Base-by-base conservation (phyloP, 2,797 vertebrate species). In the Ctenopoma multispine region DNA sequence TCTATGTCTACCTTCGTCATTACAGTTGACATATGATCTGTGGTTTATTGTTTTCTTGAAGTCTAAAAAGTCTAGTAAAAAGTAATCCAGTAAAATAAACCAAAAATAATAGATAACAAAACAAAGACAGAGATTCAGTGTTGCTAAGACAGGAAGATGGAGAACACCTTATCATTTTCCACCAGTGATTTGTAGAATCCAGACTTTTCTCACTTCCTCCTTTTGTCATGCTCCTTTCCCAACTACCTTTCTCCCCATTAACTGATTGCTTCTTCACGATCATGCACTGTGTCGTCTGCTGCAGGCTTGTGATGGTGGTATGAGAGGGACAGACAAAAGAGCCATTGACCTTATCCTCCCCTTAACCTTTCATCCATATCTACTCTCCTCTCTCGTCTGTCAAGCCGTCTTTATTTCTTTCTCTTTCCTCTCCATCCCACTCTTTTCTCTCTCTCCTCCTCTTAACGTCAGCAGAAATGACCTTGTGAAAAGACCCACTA, bases 261-360 rank as follows among this genome's bases (percentile, higher is more conserved):
- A 48, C 89, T 93, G 88, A 94, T 93, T 93, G 91, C 84, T 69
- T 86, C 61, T 54, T 12, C 58, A 63, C 49, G 61, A 77, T 80
- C 53, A 24, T 75, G 71, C 14, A 4, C 58, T 27, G 14, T 12
- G 12, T 36, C 65, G 57, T 50, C 36, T 65, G 40, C 46, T 69
- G 60, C 60, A 73, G 31, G 68, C 46, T 60, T 80, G 55, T 72
- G 68, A 66, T 17, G 53, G 63, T 79, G 57, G 36, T 10, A 66
- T 13, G 29, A 79, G 68, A 79, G 67, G 73, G 34, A 82, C 72
- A 41, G 41, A 63, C 27, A 56, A 14, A 49, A 62, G 55, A 72
- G 63, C 40, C 34, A 53, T 57, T 90, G 70, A 80, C 82, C 84
- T 86, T 82, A 83, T 44, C 50, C 40, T 79, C 66, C 29, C 11